These are phyloP conservation scores for Galeopterus variegatus DNA, from an alignment of 2,113 vertebrate genomes.

Conservation along the genomic window DNA sequence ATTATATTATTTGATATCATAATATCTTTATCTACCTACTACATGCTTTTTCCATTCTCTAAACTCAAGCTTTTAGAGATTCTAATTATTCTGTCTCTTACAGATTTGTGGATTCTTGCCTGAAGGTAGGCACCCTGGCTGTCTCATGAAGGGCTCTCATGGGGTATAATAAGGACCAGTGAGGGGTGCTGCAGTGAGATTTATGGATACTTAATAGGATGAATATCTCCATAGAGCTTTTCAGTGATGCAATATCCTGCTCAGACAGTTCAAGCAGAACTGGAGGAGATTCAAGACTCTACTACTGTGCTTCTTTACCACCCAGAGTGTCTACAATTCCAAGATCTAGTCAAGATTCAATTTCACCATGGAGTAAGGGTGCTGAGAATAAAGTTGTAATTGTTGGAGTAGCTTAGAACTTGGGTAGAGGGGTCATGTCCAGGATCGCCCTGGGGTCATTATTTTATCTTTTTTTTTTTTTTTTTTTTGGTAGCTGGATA, in stretches of 20 bases:
- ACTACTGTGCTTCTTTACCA: background rate
- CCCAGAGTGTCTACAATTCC: background rate
- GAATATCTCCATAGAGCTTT: background rate
- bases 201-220: too few species aligned
- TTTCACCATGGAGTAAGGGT: rapidly evolving
- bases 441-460: background rate
- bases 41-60: background rate
- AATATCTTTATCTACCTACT: background rate
- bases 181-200: background rate
- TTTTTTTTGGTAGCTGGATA: too few species aligned
- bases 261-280: background rate
- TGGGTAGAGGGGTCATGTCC: background rate
- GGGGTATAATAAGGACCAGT: background rate
- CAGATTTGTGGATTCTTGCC: background rate
- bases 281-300: background rate
- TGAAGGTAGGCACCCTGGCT: background rate
- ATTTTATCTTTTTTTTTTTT: background rate
- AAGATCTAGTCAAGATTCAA: background rate
- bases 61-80: background rate
- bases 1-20: background rate
- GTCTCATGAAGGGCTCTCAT: background rate
- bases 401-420: background rate
- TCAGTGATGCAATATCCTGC: background rate
- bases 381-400: too few species aligned
- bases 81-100: background rate